A percentile compares a stretch with the other conserved stretches of the same genome.
Conservation (phyloP, 2,113 vertebrate genomes). For the Dolichallabes microphthalmus region DNA sequence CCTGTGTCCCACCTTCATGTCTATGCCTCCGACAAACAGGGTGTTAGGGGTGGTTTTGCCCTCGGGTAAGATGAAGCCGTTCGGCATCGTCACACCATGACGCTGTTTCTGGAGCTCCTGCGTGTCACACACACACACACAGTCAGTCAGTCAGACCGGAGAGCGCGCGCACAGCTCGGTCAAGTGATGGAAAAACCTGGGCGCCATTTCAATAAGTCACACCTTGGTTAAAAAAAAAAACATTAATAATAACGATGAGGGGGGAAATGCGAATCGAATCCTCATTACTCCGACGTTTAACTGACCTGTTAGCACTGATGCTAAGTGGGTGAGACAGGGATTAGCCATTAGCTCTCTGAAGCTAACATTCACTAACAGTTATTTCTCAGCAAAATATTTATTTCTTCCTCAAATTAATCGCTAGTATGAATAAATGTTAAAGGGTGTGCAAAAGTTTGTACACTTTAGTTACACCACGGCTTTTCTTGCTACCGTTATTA, state of each 20-base stretch:
- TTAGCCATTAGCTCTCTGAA: not conserved
- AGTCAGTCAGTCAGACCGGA: no score
- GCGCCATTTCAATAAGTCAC: not conserved
- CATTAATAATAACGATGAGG: no score
- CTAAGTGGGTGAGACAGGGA: not conserved
- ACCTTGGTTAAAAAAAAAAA: no score
- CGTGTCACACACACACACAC: not conserved
- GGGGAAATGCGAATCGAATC: no score
- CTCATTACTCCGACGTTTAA: not conserved
- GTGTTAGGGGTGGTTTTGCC: conserved; percentile 93
- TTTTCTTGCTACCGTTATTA: not conserved
- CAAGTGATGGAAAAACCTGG: not conserved
- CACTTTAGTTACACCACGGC: not conserved
- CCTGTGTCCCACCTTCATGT: conserved; percentile 78
- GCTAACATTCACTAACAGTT: not conserved
- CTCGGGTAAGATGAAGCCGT: conserved; percentile 90
- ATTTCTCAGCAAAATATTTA: not conserved
- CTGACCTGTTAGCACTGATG: not conserved
- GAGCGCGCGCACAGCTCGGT: no score
- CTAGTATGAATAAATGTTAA: not conserved
- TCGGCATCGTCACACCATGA: conserved; percentile 69
- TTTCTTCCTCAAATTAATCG: not conserved
- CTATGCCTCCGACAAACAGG: conserved; percentile 92
- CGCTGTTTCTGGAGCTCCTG: conserved; percentile 63
- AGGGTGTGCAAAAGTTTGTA: not conserved